Evolutionary conservation across 2,888 invertebrate genomes (phyloP).

Genomic region (Drosophila incognita): DNA sequence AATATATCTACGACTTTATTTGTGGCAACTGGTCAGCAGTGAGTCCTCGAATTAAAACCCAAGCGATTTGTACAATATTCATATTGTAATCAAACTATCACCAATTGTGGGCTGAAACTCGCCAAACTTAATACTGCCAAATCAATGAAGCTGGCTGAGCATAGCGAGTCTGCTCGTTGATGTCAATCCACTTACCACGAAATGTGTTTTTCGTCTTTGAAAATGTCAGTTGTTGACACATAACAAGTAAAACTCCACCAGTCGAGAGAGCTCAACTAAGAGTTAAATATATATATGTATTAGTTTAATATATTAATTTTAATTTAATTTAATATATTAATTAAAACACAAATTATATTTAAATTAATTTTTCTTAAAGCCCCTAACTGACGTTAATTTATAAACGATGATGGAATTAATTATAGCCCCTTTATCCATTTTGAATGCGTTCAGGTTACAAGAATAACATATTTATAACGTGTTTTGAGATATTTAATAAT

Average conservation of each 20-base stretch:
- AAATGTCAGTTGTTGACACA: background rate
- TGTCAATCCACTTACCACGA: background rate
- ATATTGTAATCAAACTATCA: constrained; percentile 44
- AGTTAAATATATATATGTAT: background rate
- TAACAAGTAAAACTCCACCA: background rate
- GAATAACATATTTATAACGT: too few species aligned
- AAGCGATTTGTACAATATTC: constrained; percentile 47
- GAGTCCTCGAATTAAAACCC: constrained; percentile 2
- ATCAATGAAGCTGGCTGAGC: background rate
- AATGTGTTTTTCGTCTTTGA: background rate
- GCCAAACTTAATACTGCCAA: background rate
- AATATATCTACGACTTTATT: constrained; percentile 67
- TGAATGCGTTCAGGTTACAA: background rate
- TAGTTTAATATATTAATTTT: background rate
- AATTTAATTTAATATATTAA: background rate
- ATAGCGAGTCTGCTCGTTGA: background rate
- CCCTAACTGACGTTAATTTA: background rate
- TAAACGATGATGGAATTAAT: background rate
- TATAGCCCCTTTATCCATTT: background rate
- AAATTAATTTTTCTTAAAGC: background rate
- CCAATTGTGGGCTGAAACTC: constrained; percentile 13
- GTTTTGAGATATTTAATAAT: background rate
- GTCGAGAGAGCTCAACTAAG: background rate
- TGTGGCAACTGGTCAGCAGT: constrained; percentile 24
- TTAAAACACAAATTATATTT: background rate